Conservation (phyloP, 2,113 vertebrate genomes). For the Chrysochloris asiatica region DNA sequence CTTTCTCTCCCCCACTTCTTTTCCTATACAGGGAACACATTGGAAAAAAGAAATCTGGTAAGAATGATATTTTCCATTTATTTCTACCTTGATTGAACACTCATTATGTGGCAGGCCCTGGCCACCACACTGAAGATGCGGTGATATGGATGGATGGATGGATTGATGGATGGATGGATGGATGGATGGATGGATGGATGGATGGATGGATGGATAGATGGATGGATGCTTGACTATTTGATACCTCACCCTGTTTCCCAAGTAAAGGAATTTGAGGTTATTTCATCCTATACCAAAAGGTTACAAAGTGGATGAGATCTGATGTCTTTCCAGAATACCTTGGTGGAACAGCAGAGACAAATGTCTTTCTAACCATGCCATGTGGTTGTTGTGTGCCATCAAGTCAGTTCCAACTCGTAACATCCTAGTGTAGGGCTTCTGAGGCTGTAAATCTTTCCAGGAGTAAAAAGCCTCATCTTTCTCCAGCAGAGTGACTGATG, state of each 20-base stretch:
- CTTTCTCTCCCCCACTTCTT: slow-evolving; percentile 69
- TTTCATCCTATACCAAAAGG: not conserved
- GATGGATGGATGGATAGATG: too few relatives aligned
- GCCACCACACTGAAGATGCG: not conserved
- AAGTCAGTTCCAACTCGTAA: too few relatives aligned
- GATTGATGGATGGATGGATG: not conserved
- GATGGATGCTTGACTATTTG: not conserved
- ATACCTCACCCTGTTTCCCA: not conserved
- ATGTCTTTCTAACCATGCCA: not conserved
- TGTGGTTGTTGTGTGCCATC: too few relatives aligned
- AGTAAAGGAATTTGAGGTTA: not conserved
- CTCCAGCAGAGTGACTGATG: too few relatives aligned
- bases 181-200: not conserved
- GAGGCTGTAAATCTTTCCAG: too few relatives aligned
- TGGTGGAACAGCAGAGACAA: too few relatives aligned
- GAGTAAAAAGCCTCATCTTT: too few relatives aligned
- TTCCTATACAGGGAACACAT: slow-evolving; percentile 90
- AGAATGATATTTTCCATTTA: slow-evolving; percentile 74
- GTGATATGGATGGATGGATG: not conserved
- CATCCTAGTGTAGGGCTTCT: too few relatives aligned
- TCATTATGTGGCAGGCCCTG: not conserved
- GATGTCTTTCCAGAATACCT: not conserved
- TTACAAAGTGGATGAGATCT: not conserved
- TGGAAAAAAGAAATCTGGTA: slow-evolving; percentile 97
- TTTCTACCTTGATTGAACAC: not conserved